Percentiles rank a stretch among this genome's conserved stretches.
Conservation (phyloP, 2,113 vertebrate genomes). For the Brachionichthys hirsutus region DNA sequence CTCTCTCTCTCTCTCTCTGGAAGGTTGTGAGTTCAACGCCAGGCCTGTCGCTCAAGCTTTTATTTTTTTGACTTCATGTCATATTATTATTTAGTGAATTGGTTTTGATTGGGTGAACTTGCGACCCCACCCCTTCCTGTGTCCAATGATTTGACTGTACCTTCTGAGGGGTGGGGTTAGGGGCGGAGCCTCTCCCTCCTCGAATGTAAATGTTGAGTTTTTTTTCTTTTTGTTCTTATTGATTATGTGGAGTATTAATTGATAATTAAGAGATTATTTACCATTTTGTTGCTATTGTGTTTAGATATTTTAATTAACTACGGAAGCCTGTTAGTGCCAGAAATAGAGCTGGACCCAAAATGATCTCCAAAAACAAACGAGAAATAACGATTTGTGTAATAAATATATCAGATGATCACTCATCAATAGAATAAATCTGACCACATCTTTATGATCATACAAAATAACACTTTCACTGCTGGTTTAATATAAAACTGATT, state of each 20-base stretch:
- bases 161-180: not conserved
- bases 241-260: slow-evolving; percentile 1
- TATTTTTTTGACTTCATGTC: slow-evolving; percentile 15
- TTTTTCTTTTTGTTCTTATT: not conserved
- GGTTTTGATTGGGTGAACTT: not conserved
- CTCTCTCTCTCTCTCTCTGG: not conserved
- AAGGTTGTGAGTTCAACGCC: slow-evolving; percentile 12
- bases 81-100: slow-evolving; percentile 10
- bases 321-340: slow-evolving; percentile 24
- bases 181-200: slow-evolving; percentile 6
- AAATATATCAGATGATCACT: too few relatives aligned
- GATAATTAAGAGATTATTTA: not conserved
- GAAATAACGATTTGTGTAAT: too few relatives aligned
- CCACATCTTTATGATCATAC: too few relatives aligned
- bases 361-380: not conserved
- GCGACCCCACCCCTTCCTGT: not conserved
- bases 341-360: not conserved
- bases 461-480: too few relatives aligned
- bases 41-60: slow-evolving; percentile 11
- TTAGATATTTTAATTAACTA: not conserved
- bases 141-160: not conserved
- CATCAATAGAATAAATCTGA: too few relatives aligned
- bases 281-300: slow-evolving; percentile 4
- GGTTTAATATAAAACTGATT: too few relatives aligned
- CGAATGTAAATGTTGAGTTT: slow-evolving; percentile 15